Evolutionary conservation across 2,797 vertebrate species (phyloP).

Genomic region (Coregonus suidteri): DNA sequence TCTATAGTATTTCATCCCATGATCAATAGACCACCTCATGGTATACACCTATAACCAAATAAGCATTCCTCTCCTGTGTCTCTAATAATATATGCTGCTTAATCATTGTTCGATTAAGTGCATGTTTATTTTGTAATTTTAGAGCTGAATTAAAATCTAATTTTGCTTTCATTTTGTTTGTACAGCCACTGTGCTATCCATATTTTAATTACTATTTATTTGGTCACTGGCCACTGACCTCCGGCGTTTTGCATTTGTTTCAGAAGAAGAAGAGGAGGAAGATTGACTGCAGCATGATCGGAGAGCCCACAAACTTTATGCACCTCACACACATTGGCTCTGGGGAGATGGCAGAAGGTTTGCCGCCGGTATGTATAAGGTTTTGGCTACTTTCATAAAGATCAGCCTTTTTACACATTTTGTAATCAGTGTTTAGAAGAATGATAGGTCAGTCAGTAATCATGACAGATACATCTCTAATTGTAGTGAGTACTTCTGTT

Average conservation of each 20-base stretch:
- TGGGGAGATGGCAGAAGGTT: slow-evolving; percentile 84
- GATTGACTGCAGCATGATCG: slow-evolving; percentile 90
- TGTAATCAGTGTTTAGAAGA: no score
- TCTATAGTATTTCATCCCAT: not conserved
- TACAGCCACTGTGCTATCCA: not conserved
- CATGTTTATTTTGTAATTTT: not conserved
- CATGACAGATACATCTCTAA: no score
- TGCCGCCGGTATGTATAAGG: slow-evolving; percentile 77
- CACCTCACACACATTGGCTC: slow-evolving; percentile 93
- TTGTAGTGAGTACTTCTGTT: no score
- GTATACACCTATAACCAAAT: not conserved
- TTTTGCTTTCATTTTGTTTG: not conserved
- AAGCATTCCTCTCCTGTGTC: not conserved
- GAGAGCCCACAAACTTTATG: slow-evolving; percentile 90
- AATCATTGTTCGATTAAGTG: not conserved
- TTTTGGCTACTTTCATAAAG: not conserved
- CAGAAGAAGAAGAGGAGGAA: slow-evolving; percentile 82
- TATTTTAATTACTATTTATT: not conserved
- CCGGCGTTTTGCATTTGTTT: slow-evolving; percentile 4
- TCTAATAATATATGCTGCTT: not conserved
- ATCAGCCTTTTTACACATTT: no score
- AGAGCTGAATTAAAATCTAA: not conserved
- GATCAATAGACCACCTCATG: not conserved
- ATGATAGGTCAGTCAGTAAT: no score
- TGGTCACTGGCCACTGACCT: not conserved